A percentile compares a stretch with the other conserved stretches of the same genome.
Conservation (phyloP, 2,113 vertebrate species). For the Colaptes auratus region DNA sequence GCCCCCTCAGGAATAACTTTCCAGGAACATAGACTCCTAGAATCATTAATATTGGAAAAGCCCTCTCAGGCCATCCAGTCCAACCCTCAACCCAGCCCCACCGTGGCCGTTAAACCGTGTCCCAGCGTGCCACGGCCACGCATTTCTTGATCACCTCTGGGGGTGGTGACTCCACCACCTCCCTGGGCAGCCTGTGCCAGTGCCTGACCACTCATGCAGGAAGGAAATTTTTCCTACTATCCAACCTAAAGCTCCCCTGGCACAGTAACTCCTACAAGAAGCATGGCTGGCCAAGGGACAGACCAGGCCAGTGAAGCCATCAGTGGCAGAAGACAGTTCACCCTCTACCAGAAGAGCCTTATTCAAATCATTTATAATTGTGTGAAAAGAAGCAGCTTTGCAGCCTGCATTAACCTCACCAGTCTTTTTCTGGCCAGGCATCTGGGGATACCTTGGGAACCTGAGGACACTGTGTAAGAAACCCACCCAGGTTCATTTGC, state of each 20-base stretch:
- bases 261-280: neutral
- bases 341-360: neutral
- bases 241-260: no score
- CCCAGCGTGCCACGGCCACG: no score
- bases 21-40: neutral
- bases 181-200: no score
- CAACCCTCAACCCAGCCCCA: no score
- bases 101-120: no score
- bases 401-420: neutral
- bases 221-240: no score
- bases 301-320: neutral
- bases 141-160: no score
- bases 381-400: neutral
- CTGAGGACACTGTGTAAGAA: neutral
- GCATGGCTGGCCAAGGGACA: neutral
- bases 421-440: neutral
- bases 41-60: no score
- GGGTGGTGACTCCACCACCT: no score
- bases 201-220: no score
- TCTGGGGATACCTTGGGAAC: neutral
- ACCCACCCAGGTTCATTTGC: neutral
- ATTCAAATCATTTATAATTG: neutral
- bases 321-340: neutral
- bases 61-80: no score
- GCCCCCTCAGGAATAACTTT: neutral